Conservation (phyloP, 2,113 vertebrate genomes). For the Nipponia nippon region DNA sequence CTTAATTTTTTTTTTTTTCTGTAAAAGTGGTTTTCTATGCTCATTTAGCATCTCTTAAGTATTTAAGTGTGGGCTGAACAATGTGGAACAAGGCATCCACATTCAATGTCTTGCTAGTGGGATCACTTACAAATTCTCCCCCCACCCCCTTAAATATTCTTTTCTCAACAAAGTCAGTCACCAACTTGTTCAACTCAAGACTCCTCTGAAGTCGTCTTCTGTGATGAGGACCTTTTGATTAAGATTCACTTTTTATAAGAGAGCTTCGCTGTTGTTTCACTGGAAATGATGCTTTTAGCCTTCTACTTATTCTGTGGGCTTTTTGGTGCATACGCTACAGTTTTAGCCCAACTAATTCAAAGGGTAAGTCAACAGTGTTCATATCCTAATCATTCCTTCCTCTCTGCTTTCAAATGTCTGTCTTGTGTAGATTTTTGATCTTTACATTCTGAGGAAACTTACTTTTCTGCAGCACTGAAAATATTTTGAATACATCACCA, state of each 20-base stretch:
- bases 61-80: neutral
- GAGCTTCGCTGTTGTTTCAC: neutral
- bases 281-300: neutral
- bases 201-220: neutral
- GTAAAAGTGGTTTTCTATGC: neutral
- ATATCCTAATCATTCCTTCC: neutral
- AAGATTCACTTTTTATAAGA: neutral
- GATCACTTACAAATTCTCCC: neutral
- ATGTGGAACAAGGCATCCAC: fast-evolving
- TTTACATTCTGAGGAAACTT: neutral
- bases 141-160: neutral
- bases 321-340: neutral
- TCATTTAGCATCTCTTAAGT: neutral
- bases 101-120: neutral
- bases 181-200: neutral
- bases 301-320: fast-evolving
- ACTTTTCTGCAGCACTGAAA: neutral
- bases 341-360: neutral
- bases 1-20: no score
- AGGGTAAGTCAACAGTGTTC: neutral
- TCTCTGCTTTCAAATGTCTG: neutral
- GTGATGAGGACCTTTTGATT: neutral
- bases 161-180: neutral
- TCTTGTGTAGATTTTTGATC: neutral
- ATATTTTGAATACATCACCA: neutral